These are phyloP conservation scores for Sebastes ruberrimus DNA, from an alignment of 2,797 vertebrate species.

Conservation along the genomic window DNA sequence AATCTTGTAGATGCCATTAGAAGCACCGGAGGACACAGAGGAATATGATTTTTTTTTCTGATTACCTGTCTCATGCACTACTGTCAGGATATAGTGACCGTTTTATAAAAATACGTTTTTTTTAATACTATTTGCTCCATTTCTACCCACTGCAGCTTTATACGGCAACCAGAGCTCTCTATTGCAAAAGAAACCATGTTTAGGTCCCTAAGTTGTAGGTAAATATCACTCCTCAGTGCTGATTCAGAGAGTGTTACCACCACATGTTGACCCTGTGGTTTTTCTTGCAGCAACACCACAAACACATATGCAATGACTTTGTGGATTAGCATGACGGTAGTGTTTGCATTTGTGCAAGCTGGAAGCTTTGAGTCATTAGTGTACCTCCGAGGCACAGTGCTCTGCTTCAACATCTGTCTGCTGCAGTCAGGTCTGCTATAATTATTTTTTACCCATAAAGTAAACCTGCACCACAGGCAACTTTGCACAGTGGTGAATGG, in stretches of 20 bases:
- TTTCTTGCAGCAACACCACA: constrained; percentile 41
- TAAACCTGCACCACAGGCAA: background rate
- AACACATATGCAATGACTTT: background rate
- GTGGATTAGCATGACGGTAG: background rate
- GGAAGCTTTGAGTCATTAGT: constrained; percentile 18
- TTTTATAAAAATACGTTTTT: too few species aligned
- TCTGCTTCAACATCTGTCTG: constrained; percentile 14
- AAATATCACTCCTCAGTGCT: background rate
- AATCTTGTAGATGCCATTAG: too few species aligned
- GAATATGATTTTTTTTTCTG: too few species aligned
- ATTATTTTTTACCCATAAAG: background rate
- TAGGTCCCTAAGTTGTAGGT: background rate
- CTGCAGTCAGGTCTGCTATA: background rate
- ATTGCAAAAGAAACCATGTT: background rate
- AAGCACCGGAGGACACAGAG: too few species aligned
- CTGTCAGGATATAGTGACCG: too few species aligned
- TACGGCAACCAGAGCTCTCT: background rate
- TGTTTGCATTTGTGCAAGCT: constrained; percentile 12
- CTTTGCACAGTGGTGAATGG: background rate
- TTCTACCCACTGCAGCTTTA: too few species aligned
- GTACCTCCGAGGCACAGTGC: background rate
- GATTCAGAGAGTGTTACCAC: constrained; percentile 11
- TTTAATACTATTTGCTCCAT: too few species aligned
- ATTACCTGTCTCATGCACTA: too few species aligned
- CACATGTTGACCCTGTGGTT: constrained; percentile 23